Evolutionary conservation across 2,797 vertebrate genomes (phyloP), one percentile per base, ranked within the genome.

Genomic region (Trachops cirrhosus): DNA sequence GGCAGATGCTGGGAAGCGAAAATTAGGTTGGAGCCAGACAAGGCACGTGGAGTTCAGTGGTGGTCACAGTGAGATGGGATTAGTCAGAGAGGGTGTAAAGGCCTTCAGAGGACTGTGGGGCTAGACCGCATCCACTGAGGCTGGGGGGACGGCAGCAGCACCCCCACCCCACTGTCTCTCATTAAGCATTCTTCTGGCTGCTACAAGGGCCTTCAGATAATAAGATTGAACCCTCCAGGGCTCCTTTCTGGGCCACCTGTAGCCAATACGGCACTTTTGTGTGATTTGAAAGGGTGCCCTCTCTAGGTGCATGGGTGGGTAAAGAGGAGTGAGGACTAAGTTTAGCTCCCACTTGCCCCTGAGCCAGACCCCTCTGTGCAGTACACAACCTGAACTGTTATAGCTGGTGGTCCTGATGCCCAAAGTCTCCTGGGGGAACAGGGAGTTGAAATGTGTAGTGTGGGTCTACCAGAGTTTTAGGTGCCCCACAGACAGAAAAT

Each of bases 21-120:
- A 88, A 96, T 92, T 50, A 89, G 92, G 83, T 73, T 37, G 59
- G 75, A 77, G 75, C 50, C 62, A 32, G 86, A 46, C 0, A 86
- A 52, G 77, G 70, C 64, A 26, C 0, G 12, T 64, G 29, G 77
- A 80, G 84, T 37, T 84, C 64, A 44, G 34, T 59, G 50, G 78
- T 59, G 89, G 91, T 67, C 22, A 37, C 46, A 59, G 46, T 6
- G 37, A 2, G n/a, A 16, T 4, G 59, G 46, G 68, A 78, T 73
- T 91, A 26, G 85, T 70, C 89, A 44, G 95, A 46, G n/a, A 89
- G 44, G 6, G 74, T 46, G 44, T 6, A 4, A 7, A 16, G 80
- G 39, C 48, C 59, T 59, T 85, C 9, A 32, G 74, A 70, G 32
- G 73, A 9, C 78, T 0, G 9, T 5, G 67, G 15, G 46, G 48